These are phyloP conservation scores for Danio rerio DNA, from an alignment of 2,113 vertebrate species.

Conservation along the genomic window DNA sequence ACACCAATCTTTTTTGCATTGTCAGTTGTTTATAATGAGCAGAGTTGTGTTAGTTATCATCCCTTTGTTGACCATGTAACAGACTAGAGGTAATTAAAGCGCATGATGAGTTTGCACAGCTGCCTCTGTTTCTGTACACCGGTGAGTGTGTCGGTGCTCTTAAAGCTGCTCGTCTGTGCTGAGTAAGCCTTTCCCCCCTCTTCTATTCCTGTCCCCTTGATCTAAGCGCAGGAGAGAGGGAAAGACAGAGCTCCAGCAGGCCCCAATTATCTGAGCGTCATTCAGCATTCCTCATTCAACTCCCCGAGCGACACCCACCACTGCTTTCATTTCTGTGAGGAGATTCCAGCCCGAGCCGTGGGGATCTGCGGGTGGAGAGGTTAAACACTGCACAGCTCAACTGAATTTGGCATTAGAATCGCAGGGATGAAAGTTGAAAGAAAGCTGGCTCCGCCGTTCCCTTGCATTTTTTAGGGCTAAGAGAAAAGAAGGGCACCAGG, in stretches of 20 bases:
- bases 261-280: slow-evolving; percentile 74
- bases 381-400: slow-evolving; percentile 73
- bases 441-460: slow-evolving; percentile 35
- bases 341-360: slow-evolving; percentile 63
- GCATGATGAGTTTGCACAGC: slow-evolving; percentile 56
- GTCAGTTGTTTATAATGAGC: slow-evolving; percentile 9
- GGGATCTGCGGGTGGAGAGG: slow-evolving; percentile 67
- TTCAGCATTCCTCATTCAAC: slow-evolving; percentile 70
- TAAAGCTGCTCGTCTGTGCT: slow-evolving; percentile 66
- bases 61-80: not conserved
- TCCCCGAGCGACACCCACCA: slow-evolving; percentile 60
- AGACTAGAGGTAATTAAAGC: slow-evolving; percentile 6
- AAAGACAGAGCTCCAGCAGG: slow-evolving; percentile 54
- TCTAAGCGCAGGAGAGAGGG: slow-evolving; percentile 45
- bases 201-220: slow-evolving; percentile 63
- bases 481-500: slow-evolving; percentile 56
- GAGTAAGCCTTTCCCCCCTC: slow-evolving; percentile 64
- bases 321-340: slow-evolving; percentile 66
- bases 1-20: not conserved
- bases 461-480: slow-evolving; percentile 58
- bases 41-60: not conserved
- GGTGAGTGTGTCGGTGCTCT: slow-evolving; percentile 40
- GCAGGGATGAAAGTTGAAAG: slow-evolving; percentile 62
- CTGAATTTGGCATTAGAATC: slow-evolving; percentile 66
- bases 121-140: slow-evolving; percentile 11